phyloP scores from a whole-genome alignment of 2,888 invertebrate species.

The Dicyrtoma fusca region DNA sequence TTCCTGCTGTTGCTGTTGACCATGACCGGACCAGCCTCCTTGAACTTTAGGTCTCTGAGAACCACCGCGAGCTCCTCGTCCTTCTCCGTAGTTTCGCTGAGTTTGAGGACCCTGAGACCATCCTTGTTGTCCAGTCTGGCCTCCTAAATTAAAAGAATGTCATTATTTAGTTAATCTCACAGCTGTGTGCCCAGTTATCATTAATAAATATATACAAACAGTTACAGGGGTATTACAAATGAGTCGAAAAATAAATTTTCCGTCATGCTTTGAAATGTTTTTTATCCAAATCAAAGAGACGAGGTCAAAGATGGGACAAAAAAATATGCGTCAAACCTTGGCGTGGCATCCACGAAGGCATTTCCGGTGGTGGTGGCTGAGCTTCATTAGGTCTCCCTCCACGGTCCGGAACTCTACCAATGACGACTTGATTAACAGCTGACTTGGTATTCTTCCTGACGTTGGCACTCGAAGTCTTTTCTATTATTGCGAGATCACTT shows the following conservation, averaged over 20 bases:
- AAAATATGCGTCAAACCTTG: slow-evolving; percentile 32
- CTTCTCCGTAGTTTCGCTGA: slow-evolving; percentile 56
- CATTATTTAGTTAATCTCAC: too few species aligned
- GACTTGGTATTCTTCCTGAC: slow-evolving; percentile 84
- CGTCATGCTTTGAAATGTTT: too few species aligned
- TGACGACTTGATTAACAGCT: slow-evolving; percentile 83
- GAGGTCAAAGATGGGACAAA: too few species aligned
- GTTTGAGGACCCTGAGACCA: slow-evolving; percentile 56
- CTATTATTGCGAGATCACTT: slow-evolving; percentile 79
- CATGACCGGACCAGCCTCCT: slow-evolving; percentile 47
- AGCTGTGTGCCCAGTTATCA: too few species aligned
- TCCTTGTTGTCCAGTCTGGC: slow-evolving; percentile 57
- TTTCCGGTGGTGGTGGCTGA: slow-evolving; percentile 92
- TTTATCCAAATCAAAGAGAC: too few species aligned
- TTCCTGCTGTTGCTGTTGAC: slow-evolving; percentile 57
- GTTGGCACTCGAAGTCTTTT: slow-evolving; percentile 86
- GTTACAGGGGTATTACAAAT: background rate
- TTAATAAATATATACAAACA: slow-evolving; percentile 37
- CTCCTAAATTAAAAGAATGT: too few species aligned
- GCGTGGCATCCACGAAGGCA: slow-evolving; percentile 89
- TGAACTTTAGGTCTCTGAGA: slow-evolving; percentile 46
- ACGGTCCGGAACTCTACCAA: slow-evolving; percentile 83
- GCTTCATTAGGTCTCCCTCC: slow-evolving; percentile 91
- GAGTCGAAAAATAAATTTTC: background rate
- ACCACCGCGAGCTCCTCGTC: slow-evolving; percentile 56